These are phyloP conservation scores for Apodemus speciosus DNA, from an alignment of 2,113 vertebrate genomes.

Conservation along the genomic window DNA sequence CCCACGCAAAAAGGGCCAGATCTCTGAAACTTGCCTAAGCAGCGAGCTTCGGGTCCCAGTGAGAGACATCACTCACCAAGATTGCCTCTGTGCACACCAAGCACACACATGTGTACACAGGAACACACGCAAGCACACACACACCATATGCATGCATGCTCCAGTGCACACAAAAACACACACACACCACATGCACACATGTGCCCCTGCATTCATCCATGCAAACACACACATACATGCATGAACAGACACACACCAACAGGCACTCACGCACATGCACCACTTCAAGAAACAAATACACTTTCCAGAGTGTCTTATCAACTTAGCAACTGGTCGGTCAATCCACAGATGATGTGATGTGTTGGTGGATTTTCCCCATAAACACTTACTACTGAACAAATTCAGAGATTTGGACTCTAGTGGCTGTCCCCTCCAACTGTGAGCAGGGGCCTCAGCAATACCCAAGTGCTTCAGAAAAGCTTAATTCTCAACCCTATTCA, in stretches of 20 bases:
- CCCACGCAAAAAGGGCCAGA: not conserved
- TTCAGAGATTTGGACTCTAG: not conserved
- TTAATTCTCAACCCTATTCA: not conserved
- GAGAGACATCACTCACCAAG: not conserved
- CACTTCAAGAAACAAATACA: not conserved
- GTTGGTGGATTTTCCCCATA: not conserved
- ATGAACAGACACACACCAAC: not conserved
- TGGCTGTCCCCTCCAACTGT: not conserved
- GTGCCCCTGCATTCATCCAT: no score
- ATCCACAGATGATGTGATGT: not conserved
- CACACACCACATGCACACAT: not conserved
- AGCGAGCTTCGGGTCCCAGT: not conserved
- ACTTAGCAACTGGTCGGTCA: rapidly evolving
- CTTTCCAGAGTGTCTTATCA: rapidly evolving
- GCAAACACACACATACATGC: no score
- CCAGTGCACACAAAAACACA: no score
- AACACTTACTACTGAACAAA: not conserved
- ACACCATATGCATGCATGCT: not conserved
- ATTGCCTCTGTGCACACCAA: not conserved
- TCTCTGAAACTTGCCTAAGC: not conserved
- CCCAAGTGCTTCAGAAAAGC: not conserved
- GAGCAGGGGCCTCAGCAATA: not conserved
- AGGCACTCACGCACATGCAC: not conserved
- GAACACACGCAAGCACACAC: not conserved
- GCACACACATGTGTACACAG: not conserved